A percentile compares a stretch with the other conserved stretches of the same genome.
phyloP scores from a whole-genome alignment of 2,113 vertebrate species.

The Dolichotis patagonum region DNA sequence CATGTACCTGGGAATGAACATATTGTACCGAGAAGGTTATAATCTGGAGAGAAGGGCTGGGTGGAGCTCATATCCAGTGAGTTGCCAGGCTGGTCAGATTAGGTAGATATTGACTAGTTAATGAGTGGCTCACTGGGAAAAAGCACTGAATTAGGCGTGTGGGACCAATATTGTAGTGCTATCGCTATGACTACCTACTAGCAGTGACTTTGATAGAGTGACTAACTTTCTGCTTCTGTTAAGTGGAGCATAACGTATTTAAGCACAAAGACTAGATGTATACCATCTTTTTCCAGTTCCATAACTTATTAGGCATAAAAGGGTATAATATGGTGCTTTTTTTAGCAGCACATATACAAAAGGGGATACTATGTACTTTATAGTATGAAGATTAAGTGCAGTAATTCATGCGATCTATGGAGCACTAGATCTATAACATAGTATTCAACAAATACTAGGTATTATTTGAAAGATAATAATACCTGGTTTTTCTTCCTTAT shows the following conservation, averaged over 20 bases:
- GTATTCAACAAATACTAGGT: constrained; percentile 51
- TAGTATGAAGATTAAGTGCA: constrained; percentile 49
- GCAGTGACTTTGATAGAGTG: constrained; percentile 22
- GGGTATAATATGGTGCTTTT: background rate
- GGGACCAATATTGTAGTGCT: background rate
- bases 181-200: background rate
- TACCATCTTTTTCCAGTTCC: background rate
- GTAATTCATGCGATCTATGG: background rate
- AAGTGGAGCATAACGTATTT: constrained; percentile 7
- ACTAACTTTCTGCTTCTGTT: constrained; percentile 6
- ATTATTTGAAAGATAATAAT: constrained; percentile 44
- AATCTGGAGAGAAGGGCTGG: background rate
- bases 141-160: background rate
- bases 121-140: background rate
- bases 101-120: background rate
- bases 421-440: background rate
- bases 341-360: background rate
- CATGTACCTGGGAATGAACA: background rate
- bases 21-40: background rate
- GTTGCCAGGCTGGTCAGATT: background rate
- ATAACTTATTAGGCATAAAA: constrained; percentile 26
- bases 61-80: background rate
- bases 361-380: background rate
- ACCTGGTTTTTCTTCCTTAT: background rate
- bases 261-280: background rate